phyloP scores from a whole-genome alignment of 2,113 vertebrate species.

The Eleginops maclovinus region DNA sequence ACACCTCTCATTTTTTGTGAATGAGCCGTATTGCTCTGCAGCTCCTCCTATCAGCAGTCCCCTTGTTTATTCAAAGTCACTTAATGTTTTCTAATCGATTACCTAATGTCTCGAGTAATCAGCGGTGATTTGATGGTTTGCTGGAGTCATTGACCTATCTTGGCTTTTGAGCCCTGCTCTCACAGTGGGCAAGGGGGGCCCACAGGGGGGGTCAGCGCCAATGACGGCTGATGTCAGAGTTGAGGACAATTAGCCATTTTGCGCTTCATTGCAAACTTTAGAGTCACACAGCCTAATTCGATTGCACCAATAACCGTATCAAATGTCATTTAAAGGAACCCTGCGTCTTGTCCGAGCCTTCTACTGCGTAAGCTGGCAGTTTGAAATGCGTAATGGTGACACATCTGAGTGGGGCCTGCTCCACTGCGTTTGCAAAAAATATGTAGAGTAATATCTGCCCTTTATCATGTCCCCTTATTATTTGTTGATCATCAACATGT shows the following conservation, averaged over 20 bases:
- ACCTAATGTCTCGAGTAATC: slow-evolving; percentile 82
- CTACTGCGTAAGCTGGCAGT: slow-evolving; percentile 24
- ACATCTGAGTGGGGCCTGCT: slow-evolving; percentile 3
- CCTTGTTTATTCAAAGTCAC: slow-evolving; percentile 79
- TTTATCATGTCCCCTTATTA: slow-evolving; percentile 31
- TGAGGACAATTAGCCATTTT: slow-evolving; percentile 85
- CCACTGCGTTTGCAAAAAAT: background rate
- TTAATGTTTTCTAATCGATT: slow-evolving; percentile 85
- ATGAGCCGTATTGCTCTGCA: slow-evolving; percentile 20
- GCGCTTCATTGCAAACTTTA: slow-evolving; percentile 81
- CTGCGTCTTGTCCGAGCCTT: slow-evolving; percentile 47
- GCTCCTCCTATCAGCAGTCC: slow-evolving; percentile 42
- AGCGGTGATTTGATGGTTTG: slow-evolving; percentile 81
- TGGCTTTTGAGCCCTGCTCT: slow-evolving; percentile 71
- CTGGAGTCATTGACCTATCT: slow-evolving; percentile 81
- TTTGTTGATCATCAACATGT: slow-evolving; percentile 37
- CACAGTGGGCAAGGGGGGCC: slow-evolving; percentile 60
- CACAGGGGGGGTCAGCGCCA: slow-evolving; percentile 63
- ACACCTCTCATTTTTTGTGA: slow-evolving; percentile 43
- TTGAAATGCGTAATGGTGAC: slow-evolving; percentile 15
- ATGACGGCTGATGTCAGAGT: slow-evolving; percentile 80
- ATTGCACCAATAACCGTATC: slow-evolving; percentile 69
- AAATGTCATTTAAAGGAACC: slow-evolving; percentile 65
- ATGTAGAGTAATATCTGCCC: slow-evolving; percentile 42
- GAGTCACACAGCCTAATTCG: slow-evolving; percentile 73